Conservation (phyloP, 2,113 vertebrate species). For the Phylloscopus trochiloides region DNA sequence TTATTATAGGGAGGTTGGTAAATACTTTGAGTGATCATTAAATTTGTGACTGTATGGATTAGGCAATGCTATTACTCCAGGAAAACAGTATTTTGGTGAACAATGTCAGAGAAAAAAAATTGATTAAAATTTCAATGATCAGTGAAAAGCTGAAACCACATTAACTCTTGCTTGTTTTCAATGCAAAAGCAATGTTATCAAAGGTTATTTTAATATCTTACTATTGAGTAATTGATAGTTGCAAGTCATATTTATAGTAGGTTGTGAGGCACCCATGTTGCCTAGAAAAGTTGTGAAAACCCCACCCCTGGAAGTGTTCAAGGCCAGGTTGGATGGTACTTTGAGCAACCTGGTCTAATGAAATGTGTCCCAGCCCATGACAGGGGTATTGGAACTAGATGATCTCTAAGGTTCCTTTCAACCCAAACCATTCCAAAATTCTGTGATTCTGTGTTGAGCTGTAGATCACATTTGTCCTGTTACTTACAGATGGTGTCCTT, state of each 20-base stretch:
- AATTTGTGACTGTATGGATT: not conserved
- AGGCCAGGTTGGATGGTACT: not conserved
- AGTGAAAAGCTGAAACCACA: not conserved
- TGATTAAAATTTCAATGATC: not conserved
- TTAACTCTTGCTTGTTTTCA: not conserved
- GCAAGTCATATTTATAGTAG: not conserved
- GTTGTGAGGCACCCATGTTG: too few relatives aligned
- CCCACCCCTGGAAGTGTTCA: not conserved
- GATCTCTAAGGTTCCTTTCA: not conserved
- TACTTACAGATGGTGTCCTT: not conserved
- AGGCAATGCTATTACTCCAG: not conserved
- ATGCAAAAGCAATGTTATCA: not conserved
- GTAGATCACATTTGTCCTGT: not conserved
- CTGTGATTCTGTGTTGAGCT: not conserved
- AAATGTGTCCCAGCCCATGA: too few relatives aligned
- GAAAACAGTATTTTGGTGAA: not conserved
- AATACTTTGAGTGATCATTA: not conserved
- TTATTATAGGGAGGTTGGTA: not conserved
- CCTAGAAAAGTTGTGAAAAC: not conserved
- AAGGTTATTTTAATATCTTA: not conserved
- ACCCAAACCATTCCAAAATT: not conserved
- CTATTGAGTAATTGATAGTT: not conserved
- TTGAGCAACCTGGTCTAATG: not conserved
- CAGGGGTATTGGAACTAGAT: accelerated
- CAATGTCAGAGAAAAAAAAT: not conserved